phyloP scores from a whole-genome alignment of 2,113 vertebrate species.

The Notothenia coriiceps region DNA sequence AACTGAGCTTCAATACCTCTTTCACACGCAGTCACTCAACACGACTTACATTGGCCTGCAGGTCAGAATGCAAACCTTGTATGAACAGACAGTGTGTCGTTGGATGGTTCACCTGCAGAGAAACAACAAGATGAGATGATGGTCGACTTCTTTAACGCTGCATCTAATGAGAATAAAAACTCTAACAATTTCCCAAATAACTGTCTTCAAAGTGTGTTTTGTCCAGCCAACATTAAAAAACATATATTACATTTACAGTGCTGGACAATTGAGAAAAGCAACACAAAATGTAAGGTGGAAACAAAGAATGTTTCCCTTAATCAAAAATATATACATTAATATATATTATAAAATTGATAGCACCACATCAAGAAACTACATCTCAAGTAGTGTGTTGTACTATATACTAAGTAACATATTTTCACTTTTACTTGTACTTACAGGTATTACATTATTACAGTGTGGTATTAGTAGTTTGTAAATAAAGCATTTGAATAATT shows the following conservation, averaged over 20 bases:
- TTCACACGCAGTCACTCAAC: constrained; percentile 84
- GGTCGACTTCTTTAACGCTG: no score
- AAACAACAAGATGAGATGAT: not conserved
- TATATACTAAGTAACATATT: no score
- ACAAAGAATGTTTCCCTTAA: no score
- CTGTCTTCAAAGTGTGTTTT: not conserved
- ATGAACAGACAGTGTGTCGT: constrained; percentile 29
- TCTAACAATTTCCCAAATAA: not conserved
- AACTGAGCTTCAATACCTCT: constrained; percentile 79
- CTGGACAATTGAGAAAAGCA: no score
- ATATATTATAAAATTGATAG: no score
- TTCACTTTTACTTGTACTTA: no score
- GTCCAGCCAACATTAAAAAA: no score
- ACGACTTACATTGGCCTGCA: constrained; percentile 80
- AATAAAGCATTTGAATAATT: not conserved
- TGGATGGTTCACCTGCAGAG: constrained; percentile 57
- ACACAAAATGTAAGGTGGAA: no score
- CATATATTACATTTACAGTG: not conserved
- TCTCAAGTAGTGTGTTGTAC: no score
- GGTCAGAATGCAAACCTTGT: constrained; percentile 76
- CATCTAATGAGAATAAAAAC: not conserved
- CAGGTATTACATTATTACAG: not conserved
- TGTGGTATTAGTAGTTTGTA: not conserved
- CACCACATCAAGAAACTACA: no score
- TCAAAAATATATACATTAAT: no score